phyloP scores from a whole-genome alignment of 2,888 invertebrate genomes.

The Drosophila emarginata region DNA sequence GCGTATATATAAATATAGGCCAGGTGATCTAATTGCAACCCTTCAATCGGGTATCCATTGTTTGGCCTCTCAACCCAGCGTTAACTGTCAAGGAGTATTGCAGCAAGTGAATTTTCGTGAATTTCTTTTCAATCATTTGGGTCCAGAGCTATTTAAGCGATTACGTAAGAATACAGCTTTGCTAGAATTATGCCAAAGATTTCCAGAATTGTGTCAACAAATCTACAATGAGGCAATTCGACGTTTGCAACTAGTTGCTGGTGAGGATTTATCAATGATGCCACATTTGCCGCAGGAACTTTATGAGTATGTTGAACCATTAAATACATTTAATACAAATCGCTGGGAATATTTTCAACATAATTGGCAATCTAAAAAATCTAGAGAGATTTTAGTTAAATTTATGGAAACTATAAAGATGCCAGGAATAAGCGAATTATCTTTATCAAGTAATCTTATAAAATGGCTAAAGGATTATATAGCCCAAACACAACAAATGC shows the following conservation, averaged over 20 bases:
- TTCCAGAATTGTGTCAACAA: conserved; percentile 84
- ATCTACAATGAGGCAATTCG: conserved; percentile 88
- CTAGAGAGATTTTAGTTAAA: conserved; percentile 83
- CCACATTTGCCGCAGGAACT: conserved; percentile 87
- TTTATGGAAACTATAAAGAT: conserved; percentile 85
- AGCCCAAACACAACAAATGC: conserved; percentile 53
- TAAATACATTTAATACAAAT: conserved; percentile 85
- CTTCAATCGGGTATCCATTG: conserved; percentile 80
- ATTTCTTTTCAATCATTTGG: conserved; percentile 85
- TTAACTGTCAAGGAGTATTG: conserved; percentile 83
- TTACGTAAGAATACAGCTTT: conserved; percentile 80
- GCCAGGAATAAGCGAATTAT: no score
- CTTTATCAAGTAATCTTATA: conserved; percentile 29
- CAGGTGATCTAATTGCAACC: conserved; percentile 36
- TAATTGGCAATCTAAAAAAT: conserved; percentile 84
- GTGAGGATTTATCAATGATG: conserved; percentile 85
- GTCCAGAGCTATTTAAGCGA: conserved; percentile 86
- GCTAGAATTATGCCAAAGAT: conserved; percentile 70
- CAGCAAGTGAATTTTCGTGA: conserved; percentile 85
- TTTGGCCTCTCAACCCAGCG: conserved; percentile 49
- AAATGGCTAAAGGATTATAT: conserved; percentile 73
- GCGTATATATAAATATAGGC: conserved; percentile 32
- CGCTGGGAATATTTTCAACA: conserved; percentile 86
- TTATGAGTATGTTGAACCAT: conserved; percentile 83
- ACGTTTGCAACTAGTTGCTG: conserved; percentile 85